A percentile compares a stretch with the other conserved stretches of the same genome.
phyloP scores from a whole-genome alignment of 2,113 vertebrate species.

The Mobula hypostoma region DNA sequence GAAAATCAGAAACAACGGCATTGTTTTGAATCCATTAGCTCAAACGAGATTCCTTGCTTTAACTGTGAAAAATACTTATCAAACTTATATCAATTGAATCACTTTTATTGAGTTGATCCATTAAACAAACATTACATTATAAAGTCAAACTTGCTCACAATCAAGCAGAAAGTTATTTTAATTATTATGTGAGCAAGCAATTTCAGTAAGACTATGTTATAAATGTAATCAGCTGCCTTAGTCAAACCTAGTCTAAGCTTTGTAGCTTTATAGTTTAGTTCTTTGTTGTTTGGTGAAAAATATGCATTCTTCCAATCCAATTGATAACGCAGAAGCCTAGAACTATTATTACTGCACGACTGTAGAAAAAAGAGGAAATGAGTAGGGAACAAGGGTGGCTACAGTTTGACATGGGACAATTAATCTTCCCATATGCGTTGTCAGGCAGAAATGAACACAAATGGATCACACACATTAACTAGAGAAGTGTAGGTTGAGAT shows the following conservation, averaged over 20 bases:
- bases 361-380: slow-evolving; percentile 91
- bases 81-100: not conserved
- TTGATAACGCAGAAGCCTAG: slow-evolving; percentile 93
- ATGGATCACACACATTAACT: slow-evolving; percentile 99
- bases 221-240: slow-evolving; percentile 11
- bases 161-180: not conserved
- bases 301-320: slow-evolving; percentile 77
- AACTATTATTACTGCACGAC: slow-evolving; percentile 96
- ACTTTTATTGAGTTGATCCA: not conserved
- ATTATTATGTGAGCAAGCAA: slow-evolving; percentile 4
- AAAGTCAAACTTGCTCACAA: not conserved
- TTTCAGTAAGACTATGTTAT: slow-evolving; percentile 9
- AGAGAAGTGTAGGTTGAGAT: slow-evolving; percentile 97
- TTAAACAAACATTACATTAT: not conserved
- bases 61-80: slow-evolving; percentile 23
- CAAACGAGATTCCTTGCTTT: not conserved
- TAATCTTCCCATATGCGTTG: slow-evolving; percentile 99
- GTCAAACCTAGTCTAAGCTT: not conserved
- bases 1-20: not conserved
- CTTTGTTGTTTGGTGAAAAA: slow-evolving; percentile 13
- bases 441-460: slow-evolving; percentile 99
- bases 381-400: slow-evolving; percentile 96
- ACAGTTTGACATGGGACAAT: slow-evolving; percentile 98
- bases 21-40: not conserved
- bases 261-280: not conserved